These are phyloP conservation scores for Ctenicera cuprea DNA, from an alignment of 2,888 invertebrate species.

Conservation along the genomic window DNA sequence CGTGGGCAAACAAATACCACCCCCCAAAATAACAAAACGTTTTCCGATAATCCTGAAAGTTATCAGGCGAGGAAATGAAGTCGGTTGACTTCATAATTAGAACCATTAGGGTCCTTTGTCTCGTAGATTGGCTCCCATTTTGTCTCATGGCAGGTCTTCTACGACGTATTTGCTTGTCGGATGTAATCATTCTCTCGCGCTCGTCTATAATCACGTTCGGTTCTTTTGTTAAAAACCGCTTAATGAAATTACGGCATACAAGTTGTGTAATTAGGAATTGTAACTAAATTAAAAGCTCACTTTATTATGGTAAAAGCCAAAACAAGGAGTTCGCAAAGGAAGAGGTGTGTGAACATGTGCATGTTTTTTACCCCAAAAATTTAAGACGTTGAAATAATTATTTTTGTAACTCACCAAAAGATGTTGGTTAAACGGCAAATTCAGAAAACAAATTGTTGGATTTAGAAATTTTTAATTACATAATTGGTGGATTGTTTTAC, in stretches of 20 bases:
- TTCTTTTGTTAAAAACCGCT: conserved; percentile 44
- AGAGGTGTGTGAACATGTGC: too few relatives aligned
- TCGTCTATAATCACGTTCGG: conserved; percentile 41
- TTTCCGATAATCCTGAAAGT: conserved; percentile 52
- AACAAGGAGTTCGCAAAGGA: not conserved
- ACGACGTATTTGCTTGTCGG: conserved; percentile 50
- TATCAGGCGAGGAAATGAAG: conserved; percentile 49
- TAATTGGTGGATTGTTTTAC: too few relatives aligned
- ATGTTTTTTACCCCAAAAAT: too few relatives aligned
- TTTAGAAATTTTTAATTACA: too few relatives aligned
- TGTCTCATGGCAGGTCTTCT: conserved; percentile 44
- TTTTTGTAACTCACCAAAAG: too few relatives aligned
- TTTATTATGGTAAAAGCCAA: conserved; percentile 2
- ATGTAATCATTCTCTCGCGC: conserved; percentile 46
- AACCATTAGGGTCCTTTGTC: conserved; percentile 52
- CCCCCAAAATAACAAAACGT: conserved; percentile 51
- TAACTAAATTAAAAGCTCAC: conserved; percentile 30
- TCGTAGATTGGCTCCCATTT: conserved; percentile 53
- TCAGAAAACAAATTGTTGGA: too few relatives aligned
- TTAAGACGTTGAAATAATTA: too few relatives aligned
- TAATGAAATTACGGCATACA: conserved; percentile 48
- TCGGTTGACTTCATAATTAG: conserved; percentile 52
- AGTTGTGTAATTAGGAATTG: conserved; percentile 36
- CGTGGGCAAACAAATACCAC: conserved; percentile 40
- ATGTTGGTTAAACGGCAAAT: too few relatives aligned